Conservation (phyloP, 2,797 vertebrate genomes). For the Notolabrus celidotus region DNA sequence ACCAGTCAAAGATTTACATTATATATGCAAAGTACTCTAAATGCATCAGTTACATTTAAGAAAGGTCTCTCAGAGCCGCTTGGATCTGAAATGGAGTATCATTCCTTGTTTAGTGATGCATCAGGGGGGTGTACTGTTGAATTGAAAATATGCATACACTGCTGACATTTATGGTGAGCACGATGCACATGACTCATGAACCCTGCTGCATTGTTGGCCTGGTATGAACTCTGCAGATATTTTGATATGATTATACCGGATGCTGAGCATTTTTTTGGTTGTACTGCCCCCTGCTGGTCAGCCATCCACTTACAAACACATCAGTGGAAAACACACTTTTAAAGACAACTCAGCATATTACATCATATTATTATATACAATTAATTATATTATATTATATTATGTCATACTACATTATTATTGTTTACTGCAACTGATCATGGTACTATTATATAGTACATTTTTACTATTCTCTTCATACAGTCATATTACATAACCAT, state of each 20-base stretch:
- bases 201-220: slow-evolving; percentile 4
- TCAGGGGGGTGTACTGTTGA: neutral
- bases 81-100: neutral
- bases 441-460: too few relatives aligned
- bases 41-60: neutral
- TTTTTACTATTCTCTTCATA: too few relatives aligned
- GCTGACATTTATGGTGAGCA: neutral
- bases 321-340: too few relatives aligned
- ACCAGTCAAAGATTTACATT: neutral
- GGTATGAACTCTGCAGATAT: slow-evolving; percentile 2
- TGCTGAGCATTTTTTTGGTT: neutral
- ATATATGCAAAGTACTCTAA: neutral
- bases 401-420: too few relatives aligned
- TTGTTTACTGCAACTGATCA: too few relatives aligned
- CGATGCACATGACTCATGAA: slow-evolving; percentile 8
- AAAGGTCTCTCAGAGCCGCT: neutral
- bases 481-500: too few relatives aligned
- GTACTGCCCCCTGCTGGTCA: neutral
- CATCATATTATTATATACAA: too few relatives aligned
- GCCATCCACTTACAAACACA: too few relatives aligned
- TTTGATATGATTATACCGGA: neutral
- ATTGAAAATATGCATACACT: neutral
- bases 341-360: too few relatives aligned
- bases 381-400: too few relatives aligned
- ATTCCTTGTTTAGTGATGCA: neutral